Evolutionary conservation across 2,113 vertebrate species (phyloP).

Genomic region (Rhineura floridana): DNA sequence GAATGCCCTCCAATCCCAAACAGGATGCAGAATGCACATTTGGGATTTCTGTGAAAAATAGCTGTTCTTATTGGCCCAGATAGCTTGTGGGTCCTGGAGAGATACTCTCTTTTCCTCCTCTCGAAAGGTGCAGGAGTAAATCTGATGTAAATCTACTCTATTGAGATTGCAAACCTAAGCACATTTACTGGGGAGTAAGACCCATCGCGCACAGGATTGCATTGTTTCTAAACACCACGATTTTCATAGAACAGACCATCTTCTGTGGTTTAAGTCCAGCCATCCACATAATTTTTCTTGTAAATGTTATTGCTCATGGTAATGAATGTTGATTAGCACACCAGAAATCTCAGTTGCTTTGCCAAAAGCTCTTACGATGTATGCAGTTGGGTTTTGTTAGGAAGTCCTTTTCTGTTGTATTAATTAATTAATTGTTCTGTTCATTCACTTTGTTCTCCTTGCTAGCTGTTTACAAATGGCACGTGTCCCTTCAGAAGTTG

Average conservation of each 20-base stretch:
- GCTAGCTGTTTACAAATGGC: slow-evolving; percentile 83
- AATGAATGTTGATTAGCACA: not conserved
- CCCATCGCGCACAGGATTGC: not conserved
- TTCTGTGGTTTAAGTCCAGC: not conserved
- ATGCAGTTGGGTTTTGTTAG: not conserved
- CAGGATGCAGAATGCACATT: no score
- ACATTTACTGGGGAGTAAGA: not conserved
- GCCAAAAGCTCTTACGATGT: not conserved
- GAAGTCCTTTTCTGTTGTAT: accelerated
- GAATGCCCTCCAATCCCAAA: not conserved
- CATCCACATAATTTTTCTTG: not conserved
- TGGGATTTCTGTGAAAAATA: not conserved
- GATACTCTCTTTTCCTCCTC: not conserved
- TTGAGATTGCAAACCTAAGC: not conserved
- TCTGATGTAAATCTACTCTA: not conserved
- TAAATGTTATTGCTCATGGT: not conserved
- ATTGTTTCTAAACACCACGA: not conserved
- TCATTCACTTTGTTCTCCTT: not conserved
- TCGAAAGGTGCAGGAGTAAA: not conserved
- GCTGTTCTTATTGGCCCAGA: accelerated
- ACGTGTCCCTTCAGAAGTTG: slow-evolving; percentile 77
- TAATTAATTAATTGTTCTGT: not conserved
- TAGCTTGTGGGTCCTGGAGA: not conserved
- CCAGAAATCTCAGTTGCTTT: not conserved
- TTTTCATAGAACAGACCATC: not conserved